Evolutionary conservation across 1,140 invertebrate species (phyloP), one percentile per base, ranked within the genome.

Genomic region (Rhagoletis pomonella): DNA sequence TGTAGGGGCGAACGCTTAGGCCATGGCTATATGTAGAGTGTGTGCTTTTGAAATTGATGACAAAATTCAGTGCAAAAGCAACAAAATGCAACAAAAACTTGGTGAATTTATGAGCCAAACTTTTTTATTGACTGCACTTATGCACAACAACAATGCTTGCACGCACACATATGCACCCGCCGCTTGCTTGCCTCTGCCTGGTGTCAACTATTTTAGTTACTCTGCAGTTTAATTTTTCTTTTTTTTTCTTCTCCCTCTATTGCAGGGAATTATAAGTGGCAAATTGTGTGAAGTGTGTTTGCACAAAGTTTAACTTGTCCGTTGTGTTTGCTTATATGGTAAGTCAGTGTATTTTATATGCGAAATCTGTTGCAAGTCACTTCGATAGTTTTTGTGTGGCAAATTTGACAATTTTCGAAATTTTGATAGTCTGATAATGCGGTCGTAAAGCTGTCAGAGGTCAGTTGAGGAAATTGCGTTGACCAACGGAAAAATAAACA

Each of bases 31-130:
- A 29, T 29, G 29, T 29, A 29, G 42, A 29, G 9, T 3, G 17
- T 19, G 50, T 9, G n/a, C 2, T 5, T 73, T 81, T 81, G 47
- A 29, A 81, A 73, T 81, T 81, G 73, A 81, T 55, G 73, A 81
- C 17, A 81, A 58, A 29, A 47, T 29, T 81, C 17, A 81, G 44
- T 7, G n/a, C 47, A 42, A 81, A 29, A 55, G 73, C 5, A 81
- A 55, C 47, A 81, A 81, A 29, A 50, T 55, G 17, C 67, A 62
- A 62, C 60, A 67, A 67, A 29, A 67, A 67, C 19, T 39, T 81
- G 55, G 73, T 55, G 47, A 81, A 81, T 81, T 81, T 81, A 81
- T 58, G 73, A 4, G 12, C 4, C n/a, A 17, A 81, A 81, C 42
- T 81, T 9, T 50, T 55, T 50, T 19, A 81, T 81, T 81, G n/a